Conservation (phyloP, 1,140 invertebrate species). For the Tetraneura akinire region DNA sequence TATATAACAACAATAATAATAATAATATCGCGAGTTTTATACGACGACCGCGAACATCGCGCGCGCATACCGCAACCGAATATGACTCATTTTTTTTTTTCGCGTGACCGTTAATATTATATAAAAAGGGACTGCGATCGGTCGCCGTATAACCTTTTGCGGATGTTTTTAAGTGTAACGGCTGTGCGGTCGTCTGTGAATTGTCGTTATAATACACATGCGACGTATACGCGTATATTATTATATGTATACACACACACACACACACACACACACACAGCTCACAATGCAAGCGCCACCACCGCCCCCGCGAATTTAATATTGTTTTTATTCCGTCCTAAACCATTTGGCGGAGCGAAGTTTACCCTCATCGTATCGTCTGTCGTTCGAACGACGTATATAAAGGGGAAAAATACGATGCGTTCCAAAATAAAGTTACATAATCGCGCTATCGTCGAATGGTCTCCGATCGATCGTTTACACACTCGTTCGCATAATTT, state of each 20-base stretch:
- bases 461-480: slow-evolving; percentile 23
- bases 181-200: slow-evolving; percentile 32
- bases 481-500: background rate
- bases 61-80: background rate
- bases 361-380: background rate
- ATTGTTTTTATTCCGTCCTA: slow-evolving; percentile 4
- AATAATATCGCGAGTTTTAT: no score
- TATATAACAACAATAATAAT: background rate
- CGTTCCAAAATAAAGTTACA: slow-evolving; percentile 10
- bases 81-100: slow-evolving; percentile 21
- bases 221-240: background rate
- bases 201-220: no score
- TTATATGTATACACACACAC: no score
- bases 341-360: background rate
- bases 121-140: background rate
- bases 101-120: background rate
- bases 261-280: no score
- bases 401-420: background rate
- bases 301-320: background rate
- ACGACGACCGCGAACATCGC: background rate
- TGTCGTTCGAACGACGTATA: background rate
- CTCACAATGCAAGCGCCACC: background rate
- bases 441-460: slow-evolving; percentile 39
- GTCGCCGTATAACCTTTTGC: background rate
- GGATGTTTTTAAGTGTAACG: slow-evolving; percentile 39